Evolutionary conservation across 2,888 invertebrate species (phyloP).

Genomic region (Tupiocoris notatus): DNA sequence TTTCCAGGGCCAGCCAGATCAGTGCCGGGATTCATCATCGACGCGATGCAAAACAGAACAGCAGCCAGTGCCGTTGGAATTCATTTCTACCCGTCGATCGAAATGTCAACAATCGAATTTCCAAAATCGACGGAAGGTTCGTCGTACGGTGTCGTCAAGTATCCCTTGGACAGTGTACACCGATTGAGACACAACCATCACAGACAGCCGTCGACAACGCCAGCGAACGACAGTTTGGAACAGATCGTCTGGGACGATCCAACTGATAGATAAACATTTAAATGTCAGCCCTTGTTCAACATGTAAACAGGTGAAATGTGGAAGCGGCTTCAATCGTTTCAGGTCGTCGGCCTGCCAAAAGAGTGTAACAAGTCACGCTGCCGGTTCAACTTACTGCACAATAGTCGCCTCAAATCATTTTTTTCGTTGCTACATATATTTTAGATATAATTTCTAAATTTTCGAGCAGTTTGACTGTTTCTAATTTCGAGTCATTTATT

Average conservation of each 20-base stretch:
- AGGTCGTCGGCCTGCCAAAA: not conserved
- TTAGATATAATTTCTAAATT: too few species aligned
- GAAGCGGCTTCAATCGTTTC: not conserved
- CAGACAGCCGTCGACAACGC: constrained; percentile 16
- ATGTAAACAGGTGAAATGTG: not conserved
- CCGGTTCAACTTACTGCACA: too few species aligned
- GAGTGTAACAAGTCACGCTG: too few species aligned
- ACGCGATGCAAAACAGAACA: constrained; percentile 36
- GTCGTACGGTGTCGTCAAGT: constrained; percentile 28
- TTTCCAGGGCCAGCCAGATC: constrained; percentile 18
- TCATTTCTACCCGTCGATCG: constrained; percentile 28
- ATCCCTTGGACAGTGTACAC: constrained; percentile 19
- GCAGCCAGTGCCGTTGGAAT: constrained; percentile 29
- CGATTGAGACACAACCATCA: constrained; percentile 26
- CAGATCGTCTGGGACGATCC: constrained; percentile 39
- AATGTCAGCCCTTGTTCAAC: not conserved
- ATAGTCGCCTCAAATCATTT: too few species aligned
- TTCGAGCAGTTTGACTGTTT: too few species aligned
- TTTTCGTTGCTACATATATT: too few species aligned
- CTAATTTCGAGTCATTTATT: too few species aligned
- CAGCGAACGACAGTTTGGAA: constrained; percentile 40
- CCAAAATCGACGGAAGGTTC: constrained; percentile 22
- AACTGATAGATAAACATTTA: constrained; percentile 28
- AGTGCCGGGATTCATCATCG: constrained; percentile 32
- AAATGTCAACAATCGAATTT: constrained; percentile 32